Evolutionary conservation across 2,888 invertebrate species (phyloP).

Genomic region (Oscheius onirici): DNA sequence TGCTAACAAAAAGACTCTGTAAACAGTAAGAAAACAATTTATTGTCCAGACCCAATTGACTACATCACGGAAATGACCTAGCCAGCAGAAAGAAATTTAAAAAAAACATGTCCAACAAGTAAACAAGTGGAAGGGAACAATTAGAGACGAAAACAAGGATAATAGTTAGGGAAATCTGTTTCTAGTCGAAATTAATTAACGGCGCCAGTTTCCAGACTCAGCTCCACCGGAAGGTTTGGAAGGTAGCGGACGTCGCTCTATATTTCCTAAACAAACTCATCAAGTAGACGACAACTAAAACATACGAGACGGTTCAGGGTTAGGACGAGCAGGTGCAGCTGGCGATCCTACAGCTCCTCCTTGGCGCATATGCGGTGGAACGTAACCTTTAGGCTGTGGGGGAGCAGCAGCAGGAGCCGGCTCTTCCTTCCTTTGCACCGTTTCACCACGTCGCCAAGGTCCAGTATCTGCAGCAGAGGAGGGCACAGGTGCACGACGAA

Average conservation of each 20-base stretch:
- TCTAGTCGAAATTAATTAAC: constrained; percentile 34
- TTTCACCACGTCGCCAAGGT: constrained; percentile 13
- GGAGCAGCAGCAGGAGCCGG: background rate
- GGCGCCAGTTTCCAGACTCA: constrained; percentile 39
- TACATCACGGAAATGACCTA: constrained; percentile 17
- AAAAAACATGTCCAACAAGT: constrained; percentile 26
- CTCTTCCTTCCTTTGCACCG: constrained; percentile 8
- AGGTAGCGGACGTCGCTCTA: background rate
- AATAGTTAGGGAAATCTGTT: constrained; percentile 13
- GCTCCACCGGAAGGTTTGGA: constrained; percentile 12
- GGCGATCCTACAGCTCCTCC: too few relatives aligned
- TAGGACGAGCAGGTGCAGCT: constrained; percentile 32
- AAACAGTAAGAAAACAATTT: background rate
- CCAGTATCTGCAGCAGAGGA: background rate
- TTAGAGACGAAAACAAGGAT: constrained; percentile 7
- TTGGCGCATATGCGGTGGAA: background rate
- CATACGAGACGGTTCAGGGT: constrained; percentile 27
- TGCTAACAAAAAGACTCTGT: too few relatives aligned
- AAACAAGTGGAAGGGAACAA: constrained; percentile 11
- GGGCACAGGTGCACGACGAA: background rate
- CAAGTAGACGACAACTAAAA: constrained; percentile 21
- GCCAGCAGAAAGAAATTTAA: constrained; percentile 8
- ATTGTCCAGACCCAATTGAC: constrained; percentile 15
- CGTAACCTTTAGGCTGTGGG: background rate
- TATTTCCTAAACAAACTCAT: constrained; percentile 2